These are phyloP conservation scores for Hypotaenidia philippensis DNA, from an alignment of 2,797 vertebrate species.

Conservation along the genomic window DNA sequence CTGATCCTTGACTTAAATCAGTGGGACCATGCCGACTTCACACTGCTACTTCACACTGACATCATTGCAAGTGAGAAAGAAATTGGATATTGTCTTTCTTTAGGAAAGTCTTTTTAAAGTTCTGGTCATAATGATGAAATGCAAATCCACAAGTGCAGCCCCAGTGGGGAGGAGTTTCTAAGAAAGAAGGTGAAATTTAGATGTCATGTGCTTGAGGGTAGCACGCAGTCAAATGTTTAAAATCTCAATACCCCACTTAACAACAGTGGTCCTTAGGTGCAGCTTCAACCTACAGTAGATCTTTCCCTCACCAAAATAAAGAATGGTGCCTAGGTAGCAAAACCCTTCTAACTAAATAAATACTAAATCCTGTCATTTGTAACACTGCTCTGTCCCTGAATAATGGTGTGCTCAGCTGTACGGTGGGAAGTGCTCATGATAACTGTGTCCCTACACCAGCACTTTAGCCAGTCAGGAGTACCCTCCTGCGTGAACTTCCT, in stretches of 20 bases:
- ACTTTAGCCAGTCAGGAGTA: background rate
- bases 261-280: background rate
- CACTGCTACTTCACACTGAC: background rate
- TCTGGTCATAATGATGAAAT: background rate
- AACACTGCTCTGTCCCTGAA: background rate
- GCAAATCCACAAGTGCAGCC: background rate
- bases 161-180: accelerated
- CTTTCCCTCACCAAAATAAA: background rate
- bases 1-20: background rate
- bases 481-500: background rate
- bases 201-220: background rate
- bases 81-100: background rate
- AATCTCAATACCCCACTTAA: background rate
- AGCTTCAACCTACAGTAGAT: background rate
- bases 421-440: background rate
- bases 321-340: background rate
- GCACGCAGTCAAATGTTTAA: background rate
- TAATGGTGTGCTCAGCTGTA: background rate
- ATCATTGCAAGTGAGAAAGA: background rate
- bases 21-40: background rate
- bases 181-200: background rate
- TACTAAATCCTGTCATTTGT: background rate
- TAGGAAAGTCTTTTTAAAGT: background rate
- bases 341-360: background rate
- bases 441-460: background rate